These are phyloP conservation scores for Thecocarcelia acutangulata DNA, from an alignment of 2,888 invertebrate genomes.

Conservation along the genomic window DNA sequence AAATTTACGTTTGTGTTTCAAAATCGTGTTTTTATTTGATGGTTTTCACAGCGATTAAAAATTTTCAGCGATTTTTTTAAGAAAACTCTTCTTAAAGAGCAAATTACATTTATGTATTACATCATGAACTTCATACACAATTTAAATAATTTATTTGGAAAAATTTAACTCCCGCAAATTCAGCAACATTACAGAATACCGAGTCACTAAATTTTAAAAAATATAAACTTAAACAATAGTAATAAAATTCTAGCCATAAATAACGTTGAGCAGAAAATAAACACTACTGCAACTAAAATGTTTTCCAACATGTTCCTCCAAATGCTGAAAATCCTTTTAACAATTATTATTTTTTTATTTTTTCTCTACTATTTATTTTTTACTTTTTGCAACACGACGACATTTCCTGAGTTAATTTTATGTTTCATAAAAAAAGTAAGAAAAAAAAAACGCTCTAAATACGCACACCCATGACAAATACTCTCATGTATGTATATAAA, in stretches of 20 bases:
- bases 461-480: neutral
- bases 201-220: neutral
- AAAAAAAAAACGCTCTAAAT: neutral
- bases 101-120: slow-evolving; percentile 1
- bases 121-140: slow-evolving; percentile 7
- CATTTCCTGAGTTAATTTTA: slow-evolving; percentile 65
- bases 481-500: neutral
- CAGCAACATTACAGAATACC: slow-evolving; percentile 10
- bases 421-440: slow-evolving; percentile 10
- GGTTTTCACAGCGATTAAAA: no score
- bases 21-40: no score
- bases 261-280: slow-evolving; percentile 49
- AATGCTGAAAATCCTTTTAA: slow-evolving; percentile 63
- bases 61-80: no score
- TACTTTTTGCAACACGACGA: slow-evolving; percentile 49
- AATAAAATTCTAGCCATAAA: slow-evolving; percentile 59
- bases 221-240: slow-evolving; percentile 19
- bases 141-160: slow-evolving; percentile 27
- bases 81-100: no score
- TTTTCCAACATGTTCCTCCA: slow-evolving; percentile 42
- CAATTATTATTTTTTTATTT: slow-evolving; percentile 38
- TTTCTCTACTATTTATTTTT: neutral
- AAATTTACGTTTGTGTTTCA: no score
- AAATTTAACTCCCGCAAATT: slow-evolving; percentile 17
- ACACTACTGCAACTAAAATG: slow-evolving; percentile 56